These are phyloP conservation scores for Planococcus citri DNA, from an alignment of 1,140 invertebrate species.

Conservation along the genomic window DNA sequence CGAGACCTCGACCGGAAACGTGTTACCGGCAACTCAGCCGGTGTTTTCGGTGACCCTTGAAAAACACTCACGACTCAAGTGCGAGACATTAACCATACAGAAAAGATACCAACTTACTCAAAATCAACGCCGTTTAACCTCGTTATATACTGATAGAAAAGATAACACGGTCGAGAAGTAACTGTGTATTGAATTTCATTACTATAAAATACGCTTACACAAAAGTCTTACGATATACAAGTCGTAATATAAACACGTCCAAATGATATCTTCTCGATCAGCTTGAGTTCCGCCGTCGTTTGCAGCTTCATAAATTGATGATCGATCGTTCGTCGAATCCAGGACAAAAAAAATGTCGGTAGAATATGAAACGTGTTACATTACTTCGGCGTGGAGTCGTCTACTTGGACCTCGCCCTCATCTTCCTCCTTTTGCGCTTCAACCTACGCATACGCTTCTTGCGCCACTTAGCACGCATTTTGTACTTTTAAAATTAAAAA, in stretches of 20 bases:
- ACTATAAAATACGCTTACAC: background rate
- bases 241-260: background rate
- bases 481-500: constrained; percentile 6
- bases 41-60: too few species aligned
- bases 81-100: too few species aligned
- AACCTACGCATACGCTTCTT: constrained; percentile 27
- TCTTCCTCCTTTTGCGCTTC: constrained; percentile 27
- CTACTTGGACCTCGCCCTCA: constrained; percentile 26
- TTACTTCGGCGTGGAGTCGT: constrained; percentile 9
- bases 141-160: too few species aligned
- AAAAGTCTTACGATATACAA: background rate
- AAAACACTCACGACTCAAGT: too few species aligned
- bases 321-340: background rate
- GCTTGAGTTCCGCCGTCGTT: background rate
- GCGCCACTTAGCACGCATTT: constrained; percentile 25
- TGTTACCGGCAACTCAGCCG: too few species aligned
- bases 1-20: too few species aligned
- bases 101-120: too few species aligned
- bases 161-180: background rate
- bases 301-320: constrained; percentile 14
- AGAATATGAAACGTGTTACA: constrained; percentile 10
- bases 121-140: too few species aligned
- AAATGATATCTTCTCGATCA: background rate
- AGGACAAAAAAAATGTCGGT: background rate
- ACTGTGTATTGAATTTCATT: constrained; percentile 7